phyloP scores from a whole-genome alignment of 2,888 invertebrate species.

The Gastrophysa polygoni region DNA sequence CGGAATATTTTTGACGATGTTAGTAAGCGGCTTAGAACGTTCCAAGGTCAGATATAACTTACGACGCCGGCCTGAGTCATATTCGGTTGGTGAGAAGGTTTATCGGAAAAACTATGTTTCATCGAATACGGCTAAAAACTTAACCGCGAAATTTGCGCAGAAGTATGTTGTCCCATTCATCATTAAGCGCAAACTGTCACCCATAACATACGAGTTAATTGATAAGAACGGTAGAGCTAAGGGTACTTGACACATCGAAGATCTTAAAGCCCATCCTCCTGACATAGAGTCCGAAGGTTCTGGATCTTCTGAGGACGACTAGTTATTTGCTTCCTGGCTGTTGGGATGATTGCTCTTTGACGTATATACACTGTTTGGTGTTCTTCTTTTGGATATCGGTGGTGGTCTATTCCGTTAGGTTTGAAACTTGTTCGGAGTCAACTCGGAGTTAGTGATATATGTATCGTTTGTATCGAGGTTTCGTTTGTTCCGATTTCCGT shows the following conservation, averaged over 20 bases:
- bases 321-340: background rate
- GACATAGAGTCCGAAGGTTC: background rate
- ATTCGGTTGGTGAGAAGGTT: background rate
- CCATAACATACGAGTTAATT: slow-evolving; percentile 6
- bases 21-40: background rate
- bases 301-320: background rate
- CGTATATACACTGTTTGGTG: background rate
- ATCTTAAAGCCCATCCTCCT: no score
- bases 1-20: slow-evolving; percentile 11
- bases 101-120: slow-evolving; percentile 3
- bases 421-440: background rate
- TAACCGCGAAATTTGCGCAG: slow-evolving; percentile 38
- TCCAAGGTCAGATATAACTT: background rate
- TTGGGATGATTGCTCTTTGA: background rate
- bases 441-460: background rate
- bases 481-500: background rate
- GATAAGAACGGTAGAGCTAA: background rate
- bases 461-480: background rate
- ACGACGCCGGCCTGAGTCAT: background rate
- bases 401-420: background rate
- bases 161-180: slow-evolving; percentile 37
- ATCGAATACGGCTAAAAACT: slow-evolving; percentile 30
- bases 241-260: slow-evolving; percentile 9
- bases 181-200: background rate
- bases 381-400: background rate